These are phyloP conservation scores for Drosophila anomalata DNA, from an alignment of 2,888 invertebrate species.

Conservation along the genomic window DNA sequence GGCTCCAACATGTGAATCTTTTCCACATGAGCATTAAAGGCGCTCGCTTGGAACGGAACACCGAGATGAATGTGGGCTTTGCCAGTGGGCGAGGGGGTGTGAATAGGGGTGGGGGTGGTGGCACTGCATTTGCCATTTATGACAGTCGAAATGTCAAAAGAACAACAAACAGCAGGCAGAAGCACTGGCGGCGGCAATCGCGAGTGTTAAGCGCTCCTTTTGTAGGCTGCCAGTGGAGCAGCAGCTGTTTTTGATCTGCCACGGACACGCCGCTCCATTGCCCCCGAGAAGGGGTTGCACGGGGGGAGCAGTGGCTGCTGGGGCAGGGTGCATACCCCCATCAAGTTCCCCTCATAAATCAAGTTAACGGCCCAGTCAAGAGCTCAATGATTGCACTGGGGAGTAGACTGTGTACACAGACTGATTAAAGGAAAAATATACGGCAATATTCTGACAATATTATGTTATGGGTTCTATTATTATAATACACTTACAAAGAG, in stretches of 20 bases:
- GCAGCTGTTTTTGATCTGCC: constrained; percentile 76
- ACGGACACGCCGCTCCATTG: constrained; percentile 63
- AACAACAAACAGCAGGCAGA: constrained; percentile 61
- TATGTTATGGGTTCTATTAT: neutral
- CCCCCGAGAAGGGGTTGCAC: constrained; percentile 12
- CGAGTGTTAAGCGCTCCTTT: constrained; percentile 68
- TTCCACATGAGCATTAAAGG: constrained; percentile 72
- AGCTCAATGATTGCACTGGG: constrained; percentile 18
- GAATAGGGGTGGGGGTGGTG: constrained; percentile 13
- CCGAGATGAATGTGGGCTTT: constrained; percentile 5
- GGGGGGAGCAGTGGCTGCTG: neutral
- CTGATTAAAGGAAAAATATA: constrained; percentile 9
- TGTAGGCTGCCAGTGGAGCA: constrained; percentile 34
- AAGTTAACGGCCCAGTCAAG: constrained; percentile 35
- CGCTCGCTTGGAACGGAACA: constrained; percentile 65
- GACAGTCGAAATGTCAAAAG: constrained; percentile 81
- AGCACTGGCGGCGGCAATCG: constrained; percentile 45
- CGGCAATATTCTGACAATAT: neutral
- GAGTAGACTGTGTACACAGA: neutral
- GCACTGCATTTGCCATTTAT: constrained; percentile 80
- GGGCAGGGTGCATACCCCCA: constrained; percentile 2
- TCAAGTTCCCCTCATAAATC: constrained; percentile 27
- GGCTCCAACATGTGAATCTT: constrained; percentile 65
- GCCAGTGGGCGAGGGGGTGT: neutral
- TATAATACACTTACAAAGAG: neutral